Conservation (phyloP, 2,113 vertebrate genomes). For the Channa argus region DNA sequence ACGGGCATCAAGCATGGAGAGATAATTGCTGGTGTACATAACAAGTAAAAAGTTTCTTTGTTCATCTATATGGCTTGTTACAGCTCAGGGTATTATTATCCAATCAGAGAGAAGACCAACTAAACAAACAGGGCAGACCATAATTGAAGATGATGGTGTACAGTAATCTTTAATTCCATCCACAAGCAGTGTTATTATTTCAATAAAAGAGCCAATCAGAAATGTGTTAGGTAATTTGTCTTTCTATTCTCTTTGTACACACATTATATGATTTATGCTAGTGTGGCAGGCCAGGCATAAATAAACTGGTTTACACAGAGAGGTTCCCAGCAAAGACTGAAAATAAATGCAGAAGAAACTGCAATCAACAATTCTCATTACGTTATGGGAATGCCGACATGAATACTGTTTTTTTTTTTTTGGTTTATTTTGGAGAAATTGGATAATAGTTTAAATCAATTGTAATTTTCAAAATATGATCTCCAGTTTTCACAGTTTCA, state of each 20-base stretch:
- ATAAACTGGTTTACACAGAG: constrained; percentile 27
- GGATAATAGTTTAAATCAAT: neutral
- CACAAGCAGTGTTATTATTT: constrained; percentile 39
- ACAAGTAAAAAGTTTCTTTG: constrained; percentile 52
- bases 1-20: constrained; percentile 22
- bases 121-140: constrained; percentile 58
- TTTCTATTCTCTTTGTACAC: constrained; percentile 28
- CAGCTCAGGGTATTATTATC: constrained; percentile 67
- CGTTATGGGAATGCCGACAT: neutral
- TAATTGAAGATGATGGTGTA: constrained; percentile 54
- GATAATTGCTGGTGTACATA: constrained; percentile 53
- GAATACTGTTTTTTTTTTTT: neutral
- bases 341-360: constrained; percentile 32
- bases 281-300: constrained; percentile 1
- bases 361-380: neutral
- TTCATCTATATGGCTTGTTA: constrained; percentile 35
- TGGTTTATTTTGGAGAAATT: no score
- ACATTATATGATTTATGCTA: constrained; percentile 44
- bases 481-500: neutral
- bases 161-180: constrained; percentile 47
- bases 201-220: constrained; percentile 61
- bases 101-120: constrained; percentile 53
- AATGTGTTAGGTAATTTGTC: constrained; percentile 59
- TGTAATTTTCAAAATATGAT: neutral
- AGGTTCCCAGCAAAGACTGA: constrained; percentile 56